Evolutionary conservation across 2,888 invertebrate species (phyloP).

Genomic region (Auanema sp.): DNA sequence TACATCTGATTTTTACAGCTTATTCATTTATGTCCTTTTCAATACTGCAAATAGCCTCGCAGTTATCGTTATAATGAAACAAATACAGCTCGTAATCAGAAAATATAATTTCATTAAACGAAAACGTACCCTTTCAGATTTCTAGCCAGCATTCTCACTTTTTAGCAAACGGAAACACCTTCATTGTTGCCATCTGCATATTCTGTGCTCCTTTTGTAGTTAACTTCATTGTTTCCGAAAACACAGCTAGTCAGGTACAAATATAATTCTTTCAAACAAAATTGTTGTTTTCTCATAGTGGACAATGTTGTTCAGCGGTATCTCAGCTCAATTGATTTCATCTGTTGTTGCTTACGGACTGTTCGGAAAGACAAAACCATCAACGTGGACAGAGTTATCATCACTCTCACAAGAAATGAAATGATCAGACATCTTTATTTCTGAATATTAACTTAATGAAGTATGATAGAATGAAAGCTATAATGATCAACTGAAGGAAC

Average conservation of each 20-base stretch:
- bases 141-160: slow-evolving; percentile 32
- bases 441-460: too few species aligned
- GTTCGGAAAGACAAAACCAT: too few species aligned
- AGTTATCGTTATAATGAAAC: slow-evolving; percentile 33
- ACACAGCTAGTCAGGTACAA: slow-evolving; percentile 32
- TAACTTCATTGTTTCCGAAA: slow-evolving; percentile 25
- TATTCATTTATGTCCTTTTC: slow-evolving; percentile 27
- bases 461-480: too few species aligned
- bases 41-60: slow-evolving; percentile 36
- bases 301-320: too few species aligned
- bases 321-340: too few species aligned
- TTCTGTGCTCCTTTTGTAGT: slow-evolving; percentile 26
- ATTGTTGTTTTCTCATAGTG: too few species aligned
- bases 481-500: too few species aligned
- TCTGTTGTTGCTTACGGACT: too few species aligned
- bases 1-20: neutral
- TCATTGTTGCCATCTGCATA: slow-evolving; percentile 31
- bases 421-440: too few species aligned
- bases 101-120: neutral
- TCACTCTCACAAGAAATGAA: too few species aligned
- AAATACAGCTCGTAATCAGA: slow-evolving; percentile 17
- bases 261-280: too few species aligned
- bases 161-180: slow-evolving; percentile 37
- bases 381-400: too few species aligned
- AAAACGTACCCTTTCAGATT: slow-evolving; percentile 20